These are phyloP conservation scores for Paradoxurus hermaphroditus DNA, from an alignment of 2,113 vertebrate species.

Conservation along the genomic window DNA sequence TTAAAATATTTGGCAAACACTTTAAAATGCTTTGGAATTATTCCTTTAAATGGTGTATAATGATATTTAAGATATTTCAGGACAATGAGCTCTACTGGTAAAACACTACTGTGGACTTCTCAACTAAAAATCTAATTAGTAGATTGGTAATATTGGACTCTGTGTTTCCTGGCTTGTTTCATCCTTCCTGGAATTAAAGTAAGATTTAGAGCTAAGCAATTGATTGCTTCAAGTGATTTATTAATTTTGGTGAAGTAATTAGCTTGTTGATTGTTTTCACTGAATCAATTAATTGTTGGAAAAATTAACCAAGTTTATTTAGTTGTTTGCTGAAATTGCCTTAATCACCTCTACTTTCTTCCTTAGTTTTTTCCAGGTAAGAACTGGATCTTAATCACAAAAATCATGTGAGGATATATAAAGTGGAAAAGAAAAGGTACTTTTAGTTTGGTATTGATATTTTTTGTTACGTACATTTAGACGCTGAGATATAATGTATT, in stretches of 20 bases:
- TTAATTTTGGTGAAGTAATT: constrained; percentile 35
- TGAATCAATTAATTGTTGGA: not conserved
- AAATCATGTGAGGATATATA: not conserved
- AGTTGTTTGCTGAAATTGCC: not conserved
- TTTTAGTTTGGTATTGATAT: not conserved
- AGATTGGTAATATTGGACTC: not conserved
- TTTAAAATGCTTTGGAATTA: not conserved
- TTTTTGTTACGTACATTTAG: not conserved
- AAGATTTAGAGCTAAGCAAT: not conserved
- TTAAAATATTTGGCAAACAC: not conserved
- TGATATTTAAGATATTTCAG: not conserved
- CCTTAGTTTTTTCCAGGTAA: not conserved
- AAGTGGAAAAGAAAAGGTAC: not conserved
- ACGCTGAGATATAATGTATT: not conserved
- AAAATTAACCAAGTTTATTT: constrained; percentile 43
- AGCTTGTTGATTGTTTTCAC: constrained; percentile 13
- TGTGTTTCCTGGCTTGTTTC: not conserved
- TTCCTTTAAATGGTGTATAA: not conserved
- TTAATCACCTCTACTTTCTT: not conserved
- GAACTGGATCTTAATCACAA: not conserved
- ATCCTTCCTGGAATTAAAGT: not conserved
- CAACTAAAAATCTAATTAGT: not conserved
- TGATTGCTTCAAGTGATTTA: constrained; percentile 14
- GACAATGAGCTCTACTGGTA: not conserved
- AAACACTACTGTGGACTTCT: not conserved